These are phyloP conservation scores for Diaphora mendica DNA, from an alignment of 2,888 invertebrate species.

Conservation along the genomic window DNA sequence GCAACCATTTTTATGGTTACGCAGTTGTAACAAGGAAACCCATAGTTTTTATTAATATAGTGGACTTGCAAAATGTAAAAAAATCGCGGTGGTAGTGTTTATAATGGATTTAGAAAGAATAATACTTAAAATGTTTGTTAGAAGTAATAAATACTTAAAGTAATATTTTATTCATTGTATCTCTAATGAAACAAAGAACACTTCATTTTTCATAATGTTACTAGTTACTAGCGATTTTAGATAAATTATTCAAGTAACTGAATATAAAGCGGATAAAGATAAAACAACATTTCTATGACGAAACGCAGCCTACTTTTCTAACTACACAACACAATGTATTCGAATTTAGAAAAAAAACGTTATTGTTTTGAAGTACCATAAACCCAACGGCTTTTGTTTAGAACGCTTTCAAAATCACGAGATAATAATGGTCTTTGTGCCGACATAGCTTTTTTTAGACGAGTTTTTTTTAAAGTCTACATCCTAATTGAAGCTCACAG, in stretches of 20 bases:
- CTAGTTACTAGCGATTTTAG: background rate
- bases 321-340: background rate
- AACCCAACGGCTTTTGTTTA: conserved; percentile 3
- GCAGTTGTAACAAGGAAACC: background rate
- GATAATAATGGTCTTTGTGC: background rate
- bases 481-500: too few relatives aligned
- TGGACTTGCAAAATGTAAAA: background rate
- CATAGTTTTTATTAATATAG: background rate
- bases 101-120: background rate
- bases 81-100: background rate
- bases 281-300: background rate
- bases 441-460: background rate
- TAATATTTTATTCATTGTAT: too few relatives aligned
- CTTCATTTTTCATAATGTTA: background rate
- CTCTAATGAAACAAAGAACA: too few relatives aligned
- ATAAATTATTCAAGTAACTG: background rate
- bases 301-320: background rate
- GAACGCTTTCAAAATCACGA: conserved; percentile 16
- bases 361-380: conserved; percentile 1
- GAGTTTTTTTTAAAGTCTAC: background rate
- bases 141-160: background rate
- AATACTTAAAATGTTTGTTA: background rate
- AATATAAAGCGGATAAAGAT: background rate
- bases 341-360: conserved; percentile 1
- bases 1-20: background rate